Evolutionary conservation across 2,797 vertebrate species (phyloP).

Genomic region (Prunella strophiata): DNA sequence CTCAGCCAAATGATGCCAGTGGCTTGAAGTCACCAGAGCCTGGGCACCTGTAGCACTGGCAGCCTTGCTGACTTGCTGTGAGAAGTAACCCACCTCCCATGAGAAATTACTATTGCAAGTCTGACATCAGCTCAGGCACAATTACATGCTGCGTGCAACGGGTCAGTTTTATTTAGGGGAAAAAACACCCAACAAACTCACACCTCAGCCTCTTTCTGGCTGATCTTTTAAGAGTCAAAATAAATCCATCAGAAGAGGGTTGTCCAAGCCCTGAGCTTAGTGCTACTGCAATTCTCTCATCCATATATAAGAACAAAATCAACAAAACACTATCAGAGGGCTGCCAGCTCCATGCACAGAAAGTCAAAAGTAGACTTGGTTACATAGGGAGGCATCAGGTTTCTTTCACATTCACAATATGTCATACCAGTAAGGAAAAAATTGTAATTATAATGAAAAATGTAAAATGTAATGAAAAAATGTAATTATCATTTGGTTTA

Average conservation of each 20-base stretch:
- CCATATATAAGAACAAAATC: neutral
- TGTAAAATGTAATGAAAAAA: no score
- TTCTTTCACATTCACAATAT: neutral
- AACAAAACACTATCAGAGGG: neutral
- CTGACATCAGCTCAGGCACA: neutral
- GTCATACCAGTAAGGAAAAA: neutral
- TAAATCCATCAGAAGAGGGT: neutral
- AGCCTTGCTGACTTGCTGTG: neutral
- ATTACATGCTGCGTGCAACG: neutral
- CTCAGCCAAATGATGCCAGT: neutral
- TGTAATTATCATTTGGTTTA: neutral
- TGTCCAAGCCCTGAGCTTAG: neutral
- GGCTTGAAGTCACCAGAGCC: neutral
- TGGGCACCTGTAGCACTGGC: neutral
- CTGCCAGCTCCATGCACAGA: neutral
- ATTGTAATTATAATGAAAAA: neutral
- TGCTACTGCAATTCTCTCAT: neutral
- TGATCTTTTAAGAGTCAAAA: neutral
- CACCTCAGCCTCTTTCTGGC: rapidly evolving
- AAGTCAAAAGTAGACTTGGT: neutral
- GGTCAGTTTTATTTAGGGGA: neutral
- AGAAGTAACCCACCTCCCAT: neutral
- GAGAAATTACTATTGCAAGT: neutral
- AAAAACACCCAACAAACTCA: neutral
- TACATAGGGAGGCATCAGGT: neutral